phyloP scores from a whole-genome alignment of 1,140 invertebrate species.

The Musca domestica region DNA sequence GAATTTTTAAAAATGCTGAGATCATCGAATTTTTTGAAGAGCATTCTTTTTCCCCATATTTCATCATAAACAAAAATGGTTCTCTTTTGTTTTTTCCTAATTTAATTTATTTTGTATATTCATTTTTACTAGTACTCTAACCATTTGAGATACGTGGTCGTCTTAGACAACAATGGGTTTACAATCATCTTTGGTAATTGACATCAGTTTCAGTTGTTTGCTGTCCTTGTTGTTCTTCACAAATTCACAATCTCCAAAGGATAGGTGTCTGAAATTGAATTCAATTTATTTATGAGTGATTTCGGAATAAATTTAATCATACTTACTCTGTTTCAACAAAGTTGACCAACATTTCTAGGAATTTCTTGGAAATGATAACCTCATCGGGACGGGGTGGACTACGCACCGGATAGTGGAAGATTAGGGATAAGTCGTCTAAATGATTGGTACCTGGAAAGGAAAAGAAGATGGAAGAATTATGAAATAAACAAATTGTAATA shows the following conservation, averaged over 20 bases:
- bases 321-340: conserved; percentile 27
- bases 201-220: conserved; percentile 21
- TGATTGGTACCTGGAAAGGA: conserved; percentile 34
- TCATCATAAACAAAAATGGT: no score
- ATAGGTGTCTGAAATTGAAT: conserved; percentile 15
- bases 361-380: conserved; percentile 29
- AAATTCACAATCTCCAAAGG: conserved; percentile 20
- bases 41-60: no score
- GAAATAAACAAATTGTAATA: no score
- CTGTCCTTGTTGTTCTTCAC: conserved; percentile 20
- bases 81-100: no score
- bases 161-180: not conserved
- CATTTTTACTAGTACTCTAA: not conserved
- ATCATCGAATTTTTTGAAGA: no score
- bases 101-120: no score
- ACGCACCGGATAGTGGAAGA: conserved; percentile 25
- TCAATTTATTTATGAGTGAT: no score
- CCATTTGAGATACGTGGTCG: not conserved
- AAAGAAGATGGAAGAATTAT: no score
- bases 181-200: conserved; percentile 22
- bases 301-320: no score
- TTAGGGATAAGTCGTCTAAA: conserved; percentile 40
- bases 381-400: conserved; percentile 29
- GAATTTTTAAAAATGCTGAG: no score
- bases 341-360: conserved; percentile 34